Evolutionary conservation across 2,888 invertebrate genomes (phyloP).

Genomic region (Meliscaeva auricollis): DNA sequence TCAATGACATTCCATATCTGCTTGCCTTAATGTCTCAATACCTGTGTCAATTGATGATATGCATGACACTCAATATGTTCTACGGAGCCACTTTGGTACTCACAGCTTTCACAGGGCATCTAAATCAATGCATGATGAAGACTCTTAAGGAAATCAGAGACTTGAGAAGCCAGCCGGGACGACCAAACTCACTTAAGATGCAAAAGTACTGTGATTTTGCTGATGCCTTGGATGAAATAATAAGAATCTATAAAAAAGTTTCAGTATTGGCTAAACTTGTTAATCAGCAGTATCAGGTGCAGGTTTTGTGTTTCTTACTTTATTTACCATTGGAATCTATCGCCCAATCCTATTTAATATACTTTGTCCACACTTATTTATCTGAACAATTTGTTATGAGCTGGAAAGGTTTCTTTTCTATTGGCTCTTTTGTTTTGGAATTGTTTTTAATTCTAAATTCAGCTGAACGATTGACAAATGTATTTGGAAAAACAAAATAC

Average conservation of each 20-base stretch:
- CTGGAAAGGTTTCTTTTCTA: constrained; percentile 64
- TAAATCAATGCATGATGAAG: constrained; percentile 77
- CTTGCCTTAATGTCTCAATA: constrained; percentile 77
- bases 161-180: neutral
- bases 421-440: constrained; percentile 69
- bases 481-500: constrained; percentile 24
- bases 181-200: constrained; percentile 51
- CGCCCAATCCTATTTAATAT: constrained; percentile 79
- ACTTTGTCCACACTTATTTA: constrained; percentile 76
- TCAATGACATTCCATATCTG: constrained; percentile 51
- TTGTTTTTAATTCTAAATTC: constrained; percentile 70
- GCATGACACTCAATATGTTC: constrained; percentile 78
- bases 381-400: neutral
- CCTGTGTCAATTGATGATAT: constrained; percentile 78
- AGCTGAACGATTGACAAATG: constrained; percentile 57
- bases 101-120: constrained; percentile 77
- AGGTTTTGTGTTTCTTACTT: constrained; percentile 78
- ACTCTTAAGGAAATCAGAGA: constrained; percentile 71
- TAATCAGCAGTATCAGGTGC: constrained; percentile 77
- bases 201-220: constrained; percentile 73
- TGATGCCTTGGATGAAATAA: constrained; percentile 77
- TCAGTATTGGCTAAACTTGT: constrained; percentile 74
- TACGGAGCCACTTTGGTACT: constrained; percentile 77
- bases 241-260: constrained; percentile 76
- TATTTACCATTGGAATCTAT: constrained; percentile 78